Conservation (phyloP, 2,888 invertebrate genomes). For the Margaritifera margaritifera region DNA sequence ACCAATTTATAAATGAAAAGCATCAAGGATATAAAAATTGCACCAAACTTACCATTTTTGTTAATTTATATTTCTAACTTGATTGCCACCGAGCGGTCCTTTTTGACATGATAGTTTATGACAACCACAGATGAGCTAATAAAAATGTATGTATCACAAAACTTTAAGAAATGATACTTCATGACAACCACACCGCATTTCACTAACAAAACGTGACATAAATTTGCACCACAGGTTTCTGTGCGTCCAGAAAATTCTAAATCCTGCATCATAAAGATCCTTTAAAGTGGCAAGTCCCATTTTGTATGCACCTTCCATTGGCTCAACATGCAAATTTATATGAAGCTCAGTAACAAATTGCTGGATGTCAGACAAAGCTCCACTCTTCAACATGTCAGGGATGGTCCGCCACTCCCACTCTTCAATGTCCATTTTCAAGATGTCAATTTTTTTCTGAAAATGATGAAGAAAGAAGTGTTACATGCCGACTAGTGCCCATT, state of each 20-base stretch:
- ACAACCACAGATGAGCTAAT: too few species aligned
- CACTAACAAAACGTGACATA: slow-evolving; percentile 43
- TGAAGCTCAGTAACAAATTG: slow-evolving; percentile 59
- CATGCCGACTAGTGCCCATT: too few species aligned
- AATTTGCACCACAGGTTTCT: slow-evolving; percentile 55
- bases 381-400: slow-evolving; percentile 42
- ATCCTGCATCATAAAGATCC: slow-evolving; percentile 50
- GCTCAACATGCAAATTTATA: slow-evolving; percentile 47
- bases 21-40: too few species aligned
- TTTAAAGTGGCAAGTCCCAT: slow-evolving; percentile 46
- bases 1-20: too few species aligned
- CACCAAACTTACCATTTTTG: too few species aligned
- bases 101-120: too few species aligned
- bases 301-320: slow-evolving; percentile 47
- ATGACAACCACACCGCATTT: slow-evolving; percentile 50
- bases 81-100: too few species aligned
- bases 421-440: slow-evolving; percentile 60
- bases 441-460: slow-evolving; percentile 45
- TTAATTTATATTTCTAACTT: too few species aligned
- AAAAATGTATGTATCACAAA: too few species aligned
- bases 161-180: slow-evolving; percentile 43
- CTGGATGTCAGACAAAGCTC: slow-evolving; percentile 34
- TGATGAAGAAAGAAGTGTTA: neutral
- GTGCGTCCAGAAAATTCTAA: slow-evolving; percentile 54
- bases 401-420: slow-evolving; percentile 59